Evolutionary conservation across 2,888 invertebrate species (phyloP).

Genomic region (Platypus cylindrus): DNA sequence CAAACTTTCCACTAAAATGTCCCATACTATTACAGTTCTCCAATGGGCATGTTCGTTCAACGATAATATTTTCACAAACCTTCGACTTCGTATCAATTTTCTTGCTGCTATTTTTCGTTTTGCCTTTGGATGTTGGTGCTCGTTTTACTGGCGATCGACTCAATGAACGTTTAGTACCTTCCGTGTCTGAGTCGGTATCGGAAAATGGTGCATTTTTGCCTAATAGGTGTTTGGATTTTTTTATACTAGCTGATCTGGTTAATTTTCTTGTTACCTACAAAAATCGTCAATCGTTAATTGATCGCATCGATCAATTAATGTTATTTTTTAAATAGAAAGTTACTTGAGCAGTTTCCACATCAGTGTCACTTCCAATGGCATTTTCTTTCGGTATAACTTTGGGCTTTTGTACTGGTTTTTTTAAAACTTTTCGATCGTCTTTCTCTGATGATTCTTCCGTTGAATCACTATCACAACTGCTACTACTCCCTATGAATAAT

Average conservation of each 20-base stretch:
- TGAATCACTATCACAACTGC: slow-evolving; percentile 30
- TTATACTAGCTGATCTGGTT: slow-evolving; percentile 55
- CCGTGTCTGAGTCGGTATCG: slow-evolving; percentile 57
- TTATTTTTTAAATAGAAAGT: neutral
- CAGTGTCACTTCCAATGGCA: slow-evolving; percentile 26
- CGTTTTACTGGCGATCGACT: slow-evolving; percentile 55
- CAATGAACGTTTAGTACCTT: slow-evolving; percentile 39
- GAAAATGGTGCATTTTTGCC: slow-evolving; percentile 41
- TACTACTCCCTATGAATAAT: slow-evolving; percentile 22
- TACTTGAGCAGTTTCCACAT: slow-evolving; percentile 24
- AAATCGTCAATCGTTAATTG: neutral
- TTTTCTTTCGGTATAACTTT: slow-evolving; percentile 21
- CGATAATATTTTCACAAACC: slow-evolving; percentile 25
- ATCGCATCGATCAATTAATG: neutral
- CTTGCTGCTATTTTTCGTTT: slow-evolving; percentile 37
- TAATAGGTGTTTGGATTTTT: slow-evolving; percentile 51
- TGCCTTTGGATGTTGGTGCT: slow-evolving; percentile 37
- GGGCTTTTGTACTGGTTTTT: slow-evolving; percentile 29
- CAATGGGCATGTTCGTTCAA: slow-evolving; percentile 67
- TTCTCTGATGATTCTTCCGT: slow-evolving; percentile 22
- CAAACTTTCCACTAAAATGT: slow-evolving; percentile 69
- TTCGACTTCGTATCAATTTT: slow-evolving; percentile 27
- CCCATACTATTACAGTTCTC: slow-evolving; percentile 82
- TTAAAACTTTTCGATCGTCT: slow-evolving; percentile 19
- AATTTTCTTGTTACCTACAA: slow-evolving; percentile 45